Conservation (phyloP, 2,888 invertebrate genomes). For the Metallyticus violacea region DNA sequence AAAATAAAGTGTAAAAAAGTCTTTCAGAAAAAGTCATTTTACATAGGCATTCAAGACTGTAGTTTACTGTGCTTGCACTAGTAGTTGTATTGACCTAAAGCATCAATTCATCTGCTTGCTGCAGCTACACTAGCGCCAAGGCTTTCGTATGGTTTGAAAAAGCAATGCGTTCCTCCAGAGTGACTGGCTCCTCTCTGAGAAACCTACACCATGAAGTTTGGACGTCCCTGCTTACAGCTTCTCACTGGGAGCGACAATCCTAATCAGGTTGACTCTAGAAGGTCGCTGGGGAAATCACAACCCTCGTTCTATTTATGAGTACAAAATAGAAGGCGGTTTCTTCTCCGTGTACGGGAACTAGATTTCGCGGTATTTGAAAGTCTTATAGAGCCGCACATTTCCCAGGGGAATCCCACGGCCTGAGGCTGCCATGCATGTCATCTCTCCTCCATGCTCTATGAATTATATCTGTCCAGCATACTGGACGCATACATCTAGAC, state of each 20-base stretch:
- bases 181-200: too few relatives aligned
- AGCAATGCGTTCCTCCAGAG: background rate
- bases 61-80: too few relatives aligned
- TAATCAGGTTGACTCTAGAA: background rate
- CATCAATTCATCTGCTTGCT: too few relatives aligned
- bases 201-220: background rate
- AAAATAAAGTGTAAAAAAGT: too few relatives aligned
- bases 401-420: background rate
- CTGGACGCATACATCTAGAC: background rate
- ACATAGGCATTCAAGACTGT: too few relatives aligned
- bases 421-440: background rate
- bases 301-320: background rate
- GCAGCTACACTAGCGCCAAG: too few relatives aligned
- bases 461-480: background rate
- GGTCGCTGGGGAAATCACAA: background rate
- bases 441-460: background rate
- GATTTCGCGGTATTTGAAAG: background rate
- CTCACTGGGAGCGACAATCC: background rate
- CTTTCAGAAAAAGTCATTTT: too few relatives aligned
- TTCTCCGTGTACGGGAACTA: background rate
- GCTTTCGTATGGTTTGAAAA: too few relatives aligned
- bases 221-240: background rate
- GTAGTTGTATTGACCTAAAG: too few relatives aligned
- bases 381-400: background rate
- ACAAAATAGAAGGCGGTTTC: background rate